Evolutionary conservation across 2,888 invertebrate genomes (phyloP).

Genomic region (Lasioglossum zephyrum): DNA sequence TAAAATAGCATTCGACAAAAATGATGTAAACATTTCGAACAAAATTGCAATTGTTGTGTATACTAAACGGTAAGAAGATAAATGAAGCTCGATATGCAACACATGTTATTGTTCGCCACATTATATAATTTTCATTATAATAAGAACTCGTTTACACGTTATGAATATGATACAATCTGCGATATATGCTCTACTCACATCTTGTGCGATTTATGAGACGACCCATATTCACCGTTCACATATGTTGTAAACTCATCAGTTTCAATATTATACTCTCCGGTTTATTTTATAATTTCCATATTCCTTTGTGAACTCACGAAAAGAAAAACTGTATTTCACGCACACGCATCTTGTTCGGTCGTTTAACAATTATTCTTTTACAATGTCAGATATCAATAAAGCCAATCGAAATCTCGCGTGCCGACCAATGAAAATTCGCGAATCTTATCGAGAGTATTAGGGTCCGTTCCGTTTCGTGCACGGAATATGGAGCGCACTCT

Average conservation of each 20-base stretch:
- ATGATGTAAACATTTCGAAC: neutral
- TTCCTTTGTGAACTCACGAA: slow-evolving; percentile 1
- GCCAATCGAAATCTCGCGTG: slow-evolving; percentile 20
- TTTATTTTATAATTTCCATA: slow-evolving; percentile 19
- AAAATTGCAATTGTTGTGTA: slow-evolving; percentile 1
- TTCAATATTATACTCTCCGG: neutral
- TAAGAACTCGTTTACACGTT: neutral
- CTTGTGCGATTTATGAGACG: slow-evolving; percentile 37
- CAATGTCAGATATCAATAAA: neutral
- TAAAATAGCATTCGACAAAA: slow-evolving; percentile 12
- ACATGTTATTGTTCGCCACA: slow-evolving; percentile 13
- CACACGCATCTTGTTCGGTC: neutral
- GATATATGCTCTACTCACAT: slow-evolving; percentile 33
- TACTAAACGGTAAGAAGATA: slow-evolving; percentile 6
- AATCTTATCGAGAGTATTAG: neutral
- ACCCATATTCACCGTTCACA: slow-evolving; percentile 45
- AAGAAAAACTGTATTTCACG: slow-evolving; percentile 11
- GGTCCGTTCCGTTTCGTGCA: too few species aligned
- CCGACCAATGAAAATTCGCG: slow-evolving; percentile 13
- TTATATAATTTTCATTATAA: slow-evolving; percentile 40
- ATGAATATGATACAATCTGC: slow-evolving; percentile 5
- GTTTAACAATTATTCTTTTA: neutral
- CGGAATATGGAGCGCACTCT: slow-evolving; percentile 77
- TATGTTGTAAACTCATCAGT: neutral
- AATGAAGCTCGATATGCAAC: slow-evolving; percentile 13